phyloP scores from a whole-genome alignment of 2,888 invertebrate species.

The Labia minor region DNA sequence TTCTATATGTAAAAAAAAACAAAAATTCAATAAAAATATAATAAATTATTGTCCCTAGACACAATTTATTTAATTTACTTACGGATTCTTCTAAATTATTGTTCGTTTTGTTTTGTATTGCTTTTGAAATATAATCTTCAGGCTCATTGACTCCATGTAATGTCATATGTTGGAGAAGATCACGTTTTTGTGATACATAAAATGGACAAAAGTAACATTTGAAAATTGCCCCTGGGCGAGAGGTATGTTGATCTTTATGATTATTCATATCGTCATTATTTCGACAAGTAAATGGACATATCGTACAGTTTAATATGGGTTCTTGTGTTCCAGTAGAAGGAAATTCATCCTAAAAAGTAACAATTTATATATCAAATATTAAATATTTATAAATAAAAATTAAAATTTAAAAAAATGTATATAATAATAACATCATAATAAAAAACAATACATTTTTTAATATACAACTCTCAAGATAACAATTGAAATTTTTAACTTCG shows the following conservation, averaged over 20 bases:
- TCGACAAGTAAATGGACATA: conserved; percentile 60
- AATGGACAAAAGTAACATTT: conserved; percentile 74
- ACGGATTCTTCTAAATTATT: conserved; percentile 22
- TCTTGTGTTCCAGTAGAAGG: conserved; percentile 23
- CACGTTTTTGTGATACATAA: conserved; percentile 56
- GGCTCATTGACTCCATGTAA: conserved; percentile 52
- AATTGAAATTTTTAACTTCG: no score
- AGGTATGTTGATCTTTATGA: conserved; percentile 60
- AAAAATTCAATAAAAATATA: no score
- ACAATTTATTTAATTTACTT: not conserved
- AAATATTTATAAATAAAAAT: not conserved
- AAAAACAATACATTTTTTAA: no score
- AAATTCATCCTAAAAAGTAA: not conserved
- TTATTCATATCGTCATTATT: conserved; percentile 47
- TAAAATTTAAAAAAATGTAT: no score
- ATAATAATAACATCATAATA: no score
- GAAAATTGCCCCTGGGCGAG: conserved; percentile 52
- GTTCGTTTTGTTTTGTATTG: conserved; percentile 38
- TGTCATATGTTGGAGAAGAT: conserved; percentile 53
- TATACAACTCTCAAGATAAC: no score
- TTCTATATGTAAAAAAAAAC: conserved; percentile 33
- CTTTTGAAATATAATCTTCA: conserved; percentile 38
- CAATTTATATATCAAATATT: not conserved
- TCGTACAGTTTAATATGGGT: conserved; percentile 40
- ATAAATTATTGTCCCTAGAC: no score